Evolutionary conservation across 64 coral and sea anemone genomes (phyloP).

Genomic region (Porites lutea): DNA sequence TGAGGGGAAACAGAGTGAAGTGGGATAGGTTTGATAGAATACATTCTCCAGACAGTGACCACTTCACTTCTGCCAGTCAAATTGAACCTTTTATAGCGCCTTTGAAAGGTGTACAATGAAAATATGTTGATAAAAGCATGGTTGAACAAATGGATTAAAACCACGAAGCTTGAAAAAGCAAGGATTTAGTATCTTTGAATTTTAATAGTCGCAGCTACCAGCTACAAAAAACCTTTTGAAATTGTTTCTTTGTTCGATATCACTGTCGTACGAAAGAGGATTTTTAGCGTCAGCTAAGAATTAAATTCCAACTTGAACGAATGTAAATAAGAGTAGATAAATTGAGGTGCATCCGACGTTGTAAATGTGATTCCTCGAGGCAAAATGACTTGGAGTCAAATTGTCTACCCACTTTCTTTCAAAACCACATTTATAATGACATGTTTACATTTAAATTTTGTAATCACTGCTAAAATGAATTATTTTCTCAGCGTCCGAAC

Average conservation of each 20-base stretch:
- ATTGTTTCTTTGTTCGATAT: background rate
- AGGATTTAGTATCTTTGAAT: background rate
- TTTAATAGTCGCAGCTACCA: background rate
- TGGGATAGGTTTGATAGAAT: background rate
- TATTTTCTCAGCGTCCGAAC: constrained; percentile 25
- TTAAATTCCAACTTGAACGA: background rate
- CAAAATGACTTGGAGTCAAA: constrained; percentile 44
- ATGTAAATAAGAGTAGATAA: background rate
- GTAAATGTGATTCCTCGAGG: constrained; percentile 42
- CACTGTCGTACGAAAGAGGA: background rate
- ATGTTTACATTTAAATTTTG: constrained; percentile 40
- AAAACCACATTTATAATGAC: constrained; percentile 27
- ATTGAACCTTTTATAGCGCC: constrained; percentile 5
- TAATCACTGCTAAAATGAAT: constrained; percentile 4
- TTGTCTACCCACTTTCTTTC: constrained; percentile 23
- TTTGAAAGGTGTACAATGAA: constrained; percentile 13
- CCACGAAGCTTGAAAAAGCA: background rate
- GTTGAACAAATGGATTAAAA: background rate
- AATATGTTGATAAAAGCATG: background rate
- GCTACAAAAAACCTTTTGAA: background rate
- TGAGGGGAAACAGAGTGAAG: background rate
- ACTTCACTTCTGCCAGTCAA: constrained; percentile 24
- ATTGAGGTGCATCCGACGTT: constrained; percentile 14
- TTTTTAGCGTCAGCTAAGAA: background rate
- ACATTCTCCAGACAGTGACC: constrained; percentile 16